Percentiles rank a stretch among this genome's conserved stretches.
These are phyloP conservation scores for Archaeoteleia sp. DNA, from an alignment of 2,888 invertebrate species.

Conservation along the genomic window DNA sequence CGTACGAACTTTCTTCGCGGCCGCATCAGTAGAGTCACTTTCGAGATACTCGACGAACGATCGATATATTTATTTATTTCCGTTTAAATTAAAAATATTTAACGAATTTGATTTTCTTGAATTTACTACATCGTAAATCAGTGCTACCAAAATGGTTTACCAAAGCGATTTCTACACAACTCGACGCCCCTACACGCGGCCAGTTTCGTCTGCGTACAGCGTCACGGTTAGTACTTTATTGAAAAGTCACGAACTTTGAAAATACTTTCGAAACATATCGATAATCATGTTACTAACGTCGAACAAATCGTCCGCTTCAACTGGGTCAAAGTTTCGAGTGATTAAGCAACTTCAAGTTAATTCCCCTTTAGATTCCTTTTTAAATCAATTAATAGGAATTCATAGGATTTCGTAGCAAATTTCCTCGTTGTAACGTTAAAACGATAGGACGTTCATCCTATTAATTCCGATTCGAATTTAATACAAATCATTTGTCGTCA, in stretches of 20 bases:
- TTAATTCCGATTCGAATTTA: too few relatives aligned
- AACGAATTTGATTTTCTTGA: conserved; percentile 36
- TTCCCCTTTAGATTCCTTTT: too few relatives aligned
- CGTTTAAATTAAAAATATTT: conserved; percentile 42
- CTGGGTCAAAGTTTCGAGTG: conserved; percentile 56
- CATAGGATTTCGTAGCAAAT: too few relatives aligned
- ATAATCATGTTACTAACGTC: conserved; percentile 57
- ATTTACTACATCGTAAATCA: conserved; percentile 55
- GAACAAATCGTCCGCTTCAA: conserved; percentile 37
- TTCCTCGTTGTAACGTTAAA: too few relatives aligned
- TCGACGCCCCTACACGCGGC: conserved; percentile 88
- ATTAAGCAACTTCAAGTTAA: too few relatives aligned
- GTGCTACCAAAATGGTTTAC: conserved; percentile 86
- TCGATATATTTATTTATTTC: conserved; percentile 27
- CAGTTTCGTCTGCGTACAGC: conserved; percentile 83
- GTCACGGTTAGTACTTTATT: conserved; percentile 83
- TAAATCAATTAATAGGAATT: too few relatives aligned
- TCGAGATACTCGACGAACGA: conserved; percentile 30
- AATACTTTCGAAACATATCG: neutral
- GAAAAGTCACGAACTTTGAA: conserved; percentile 5
- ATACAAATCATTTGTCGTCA: too few relatives aligned
- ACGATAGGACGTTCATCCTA: too few relatives aligned
- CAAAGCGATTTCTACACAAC: conserved; percentile 94
- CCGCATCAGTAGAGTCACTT: conserved; percentile 60
- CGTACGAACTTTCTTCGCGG: conserved; percentile 73